phyloP scores from a whole-genome alignment of 2,113 vertebrate species.

The Vimba vimba region DNA sequence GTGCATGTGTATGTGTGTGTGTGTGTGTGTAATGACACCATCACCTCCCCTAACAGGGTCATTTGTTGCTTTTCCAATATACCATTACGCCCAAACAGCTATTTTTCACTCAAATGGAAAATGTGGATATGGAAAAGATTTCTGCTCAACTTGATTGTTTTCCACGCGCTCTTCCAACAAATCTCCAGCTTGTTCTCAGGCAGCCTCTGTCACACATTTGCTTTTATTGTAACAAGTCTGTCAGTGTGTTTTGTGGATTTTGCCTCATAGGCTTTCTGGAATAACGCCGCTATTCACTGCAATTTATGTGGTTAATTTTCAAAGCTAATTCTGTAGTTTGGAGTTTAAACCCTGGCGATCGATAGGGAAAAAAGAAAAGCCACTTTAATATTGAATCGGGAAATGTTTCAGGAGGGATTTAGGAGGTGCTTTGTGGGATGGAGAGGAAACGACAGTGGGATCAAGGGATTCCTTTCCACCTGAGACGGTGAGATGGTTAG shows the following conservation, averaged over 20 bases:
- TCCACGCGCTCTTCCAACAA: constrained; percentile 47
- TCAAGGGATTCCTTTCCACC: constrained; percentile 3
- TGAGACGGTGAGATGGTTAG: constrained; percentile 17
- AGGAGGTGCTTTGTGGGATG: not conserved
- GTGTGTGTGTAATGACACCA: constrained; percentile 57
- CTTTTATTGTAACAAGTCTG: constrained; percentile 51
- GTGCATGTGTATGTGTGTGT: constrained; percentile 27
- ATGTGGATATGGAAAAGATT: constrained; percentile 46
- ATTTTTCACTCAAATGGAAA: constrained; percentile 64
- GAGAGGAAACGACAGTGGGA: not conserved
- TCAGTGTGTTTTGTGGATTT: constrained; percentile 45
- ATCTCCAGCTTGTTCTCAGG: constrained; percentile 40
- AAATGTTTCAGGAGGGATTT: constrained; percentile 17
- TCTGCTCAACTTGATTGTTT: constrained; percentile 53
- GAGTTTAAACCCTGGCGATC: not conserved
- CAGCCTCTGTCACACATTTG: constrained; percentile 30
- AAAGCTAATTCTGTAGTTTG: constrained; percentile 9
- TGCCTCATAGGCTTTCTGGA: not conserved
- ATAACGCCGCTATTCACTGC: not conserved
- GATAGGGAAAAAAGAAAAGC: not conserved
- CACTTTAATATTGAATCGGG: not conserved
- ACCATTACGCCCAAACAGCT: constrained; percentile 59
- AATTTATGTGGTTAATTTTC: constrained; percentile 30
- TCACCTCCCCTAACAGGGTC: constrained; percentile 60
- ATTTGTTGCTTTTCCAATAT: constrained; percentile 65